Evolutionary conservation across 2,888 invertebrate species (phyloP), one percentile per base, ranked within the genome.

Genomic region (Acleris laterana): DNA sequence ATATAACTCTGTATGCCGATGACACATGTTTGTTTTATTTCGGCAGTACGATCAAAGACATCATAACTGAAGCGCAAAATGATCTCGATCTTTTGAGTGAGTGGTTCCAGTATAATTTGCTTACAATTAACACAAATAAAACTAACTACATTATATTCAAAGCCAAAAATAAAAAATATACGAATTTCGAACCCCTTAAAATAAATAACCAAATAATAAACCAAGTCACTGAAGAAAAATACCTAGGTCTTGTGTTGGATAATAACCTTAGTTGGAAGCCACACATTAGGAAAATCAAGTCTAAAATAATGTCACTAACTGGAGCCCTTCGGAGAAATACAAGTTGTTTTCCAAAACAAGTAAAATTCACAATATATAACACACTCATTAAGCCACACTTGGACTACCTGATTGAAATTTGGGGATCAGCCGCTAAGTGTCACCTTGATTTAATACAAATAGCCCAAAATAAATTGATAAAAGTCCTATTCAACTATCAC

Each of bases 71-170:
- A 1, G 70, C 67, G 9, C 72, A 74, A 59, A 25, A 49, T 9
- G 72, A 74, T 48, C 28, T 74, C 17, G 16, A 69, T 7, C 1
- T 58, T 7, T 19, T 74, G 44, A 50, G 69, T n/a, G 17, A 48
- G 0, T 74, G 71, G 73, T 64, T 72, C 48, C 61, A 67, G 46
- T 48, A 9, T 4, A 73, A 73, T 48, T 50, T 72, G 2, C 50
- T 70, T 9, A 72, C 70, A 1, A 63, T 72, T 9, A 72, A 70
- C 55, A 44, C 38, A 0, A n/a, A 52, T 1, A 70, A 72, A 64
- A 72, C 69, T 1, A 42, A 51, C 3, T 70, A 66, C 51, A 62
- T 70, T 9, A 59, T 72, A 2, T 72, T 72, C 51, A 2, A 38
- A 0, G 60, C 70, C 4, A 69, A 69, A 64, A 71, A 68, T 49